phyloP scores from a whole-genome alignment of 2,113 vertebrate species.

The Caranx melampygus region DNA sequence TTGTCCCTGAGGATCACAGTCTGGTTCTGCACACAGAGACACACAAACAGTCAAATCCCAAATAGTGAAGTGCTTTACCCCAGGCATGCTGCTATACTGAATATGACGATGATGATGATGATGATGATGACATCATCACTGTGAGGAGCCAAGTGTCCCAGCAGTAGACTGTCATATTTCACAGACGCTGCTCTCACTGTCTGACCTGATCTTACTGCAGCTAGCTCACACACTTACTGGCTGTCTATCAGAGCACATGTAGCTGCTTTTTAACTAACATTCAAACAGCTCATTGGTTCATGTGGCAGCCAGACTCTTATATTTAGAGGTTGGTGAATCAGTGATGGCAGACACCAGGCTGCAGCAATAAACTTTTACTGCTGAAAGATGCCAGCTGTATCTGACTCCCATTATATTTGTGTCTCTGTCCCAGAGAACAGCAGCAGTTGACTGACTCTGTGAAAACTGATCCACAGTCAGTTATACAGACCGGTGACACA shows the following conservation, averaged over 20 bases:
- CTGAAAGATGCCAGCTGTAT: neutral
- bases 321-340: neutral
- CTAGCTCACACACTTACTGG: too few species aligned
- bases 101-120: neutral
- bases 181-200: neutral
- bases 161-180: too few species aligned
- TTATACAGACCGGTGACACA: too few species aligned
- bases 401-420: neutral
- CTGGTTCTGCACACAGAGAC: slow-evolving; percentile 25
- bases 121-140: neutral
- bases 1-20: neutral
- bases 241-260: too few species aligned
- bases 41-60: slow-evolving; percentile 7
- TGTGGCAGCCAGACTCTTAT: neutral
- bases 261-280: too few species aligned
- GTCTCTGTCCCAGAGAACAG: neutral
- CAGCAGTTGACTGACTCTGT: too few species aligned
- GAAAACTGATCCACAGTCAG: too few species aligned
- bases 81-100: neutral
- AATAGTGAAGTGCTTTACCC: neutral
- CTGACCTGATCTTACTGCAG: too few species aligned
- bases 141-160: neutral
- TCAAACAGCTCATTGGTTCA: neutral
- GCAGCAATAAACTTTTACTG: neutral
- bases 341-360: neutral